Percentiles rank a stretch among this genome's conserved stretches.
These are phyloP conservation scores for Callyntrura guangdongensis DNA, from an alignment of 2,888 invertebrate genomes.

Conservation along the genomic window DNA sequence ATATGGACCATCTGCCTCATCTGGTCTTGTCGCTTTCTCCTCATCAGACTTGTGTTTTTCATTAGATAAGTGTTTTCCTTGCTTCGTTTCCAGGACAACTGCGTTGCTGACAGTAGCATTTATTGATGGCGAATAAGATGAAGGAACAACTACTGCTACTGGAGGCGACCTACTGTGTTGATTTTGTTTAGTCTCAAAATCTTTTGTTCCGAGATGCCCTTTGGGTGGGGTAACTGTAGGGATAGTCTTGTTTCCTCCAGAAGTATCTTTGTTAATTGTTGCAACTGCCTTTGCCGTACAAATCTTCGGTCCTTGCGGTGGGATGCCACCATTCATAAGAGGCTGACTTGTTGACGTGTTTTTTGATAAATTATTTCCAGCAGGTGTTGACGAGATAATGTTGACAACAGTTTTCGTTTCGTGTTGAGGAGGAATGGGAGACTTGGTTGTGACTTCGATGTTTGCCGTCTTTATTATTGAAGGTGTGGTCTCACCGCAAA, in stretches of 20 bases:
- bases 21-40: conserved; percentile 51
- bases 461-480: not conserved
- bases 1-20: conserved; percentile 72
- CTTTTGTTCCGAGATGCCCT: conserved; percentile 1
- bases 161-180: not conserved
- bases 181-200: not conserved
- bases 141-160: not conserved
- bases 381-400: not conserved
- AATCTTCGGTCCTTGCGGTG: not conserved
- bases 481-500: conserved; percentile 3
- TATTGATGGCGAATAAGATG: not conserved
- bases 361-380: not conserved
- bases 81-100: not conserved
- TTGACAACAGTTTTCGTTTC: not conserved
- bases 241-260: conserved; percentile 32
- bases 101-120: not conserved
- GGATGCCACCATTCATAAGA: conserved; percentile 24
- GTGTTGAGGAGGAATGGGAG: conserved; percentile 19
- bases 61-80: not conserved
- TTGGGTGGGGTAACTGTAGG: not conserved
- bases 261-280: not conserved
- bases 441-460: conserved; percentile 17
- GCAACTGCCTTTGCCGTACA: not conserved
- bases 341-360: not conserved
- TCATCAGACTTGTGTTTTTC: conserved; percentile 55